Evolutionary conservation across 2,888 invertebrate species (phyloP), one percentile per base, ranked within the genome.

Genomic region (Cheilosia scutellata): DNA sequence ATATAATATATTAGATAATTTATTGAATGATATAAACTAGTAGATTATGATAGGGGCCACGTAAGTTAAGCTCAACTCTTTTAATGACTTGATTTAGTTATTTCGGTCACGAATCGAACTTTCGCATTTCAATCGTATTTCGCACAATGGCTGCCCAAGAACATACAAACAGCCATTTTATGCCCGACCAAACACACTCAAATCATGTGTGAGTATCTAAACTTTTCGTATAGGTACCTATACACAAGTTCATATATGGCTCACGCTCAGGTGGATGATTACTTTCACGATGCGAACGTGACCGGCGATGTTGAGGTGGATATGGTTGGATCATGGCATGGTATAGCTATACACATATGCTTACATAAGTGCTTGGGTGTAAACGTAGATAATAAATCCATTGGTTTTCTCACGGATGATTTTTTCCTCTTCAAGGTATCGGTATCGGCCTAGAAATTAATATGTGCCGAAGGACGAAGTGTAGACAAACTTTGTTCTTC

Each of bases 71-170:
- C 31, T 68, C 55, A 75, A 80, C 66, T 74, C 80, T 53, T 79
- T 72, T 77, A 84, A 88, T 71, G 78, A 86, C 78, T 84, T 87
- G 87, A 88, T 88, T 87, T 87, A 88, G 80, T 77, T 76, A 87
- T 84, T 84, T 82, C 74, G 82, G 87, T 88, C 88, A 88, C 87
- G 88, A 82, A 86, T 77, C 58, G 80, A 68, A 80, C 79, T 77
- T 83, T 83, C 53, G 51, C 75, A 79, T 72, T 79, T 79, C 53
- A 72, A 58, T 72, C 40, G 58, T 60, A 58, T 79, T 66, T 58
- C 33, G 62, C 70, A 68, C 53, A 60, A 68, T 68, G 33, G 33
- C 55, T 25, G 44, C 16, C 27, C 37, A 16, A 4, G n/a, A 29
- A 27, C 42, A 40, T 11, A 49, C 42, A 68, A 29, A 49, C 20